These are phyloP conservation scores for Merops nubicus DNA, from an alignment of 2,113 vertebrate species.

Conservation along the genomic window DNA sequence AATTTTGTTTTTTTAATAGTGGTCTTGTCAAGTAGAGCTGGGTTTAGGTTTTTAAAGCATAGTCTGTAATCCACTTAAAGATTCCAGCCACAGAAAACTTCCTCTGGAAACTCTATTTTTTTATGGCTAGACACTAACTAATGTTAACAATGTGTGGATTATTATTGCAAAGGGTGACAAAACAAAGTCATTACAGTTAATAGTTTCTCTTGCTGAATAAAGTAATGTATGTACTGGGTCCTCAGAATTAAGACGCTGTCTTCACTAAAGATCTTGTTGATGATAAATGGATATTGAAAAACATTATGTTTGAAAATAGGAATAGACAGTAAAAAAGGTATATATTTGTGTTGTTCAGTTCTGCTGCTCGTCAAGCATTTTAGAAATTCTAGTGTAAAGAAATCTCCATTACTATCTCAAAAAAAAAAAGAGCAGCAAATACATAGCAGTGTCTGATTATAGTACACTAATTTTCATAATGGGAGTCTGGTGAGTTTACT, in stretches of 20 bases:
- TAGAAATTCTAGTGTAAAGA: neutral
- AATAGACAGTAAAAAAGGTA: neutral
- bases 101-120: neutral
- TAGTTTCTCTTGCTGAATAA: neutral
- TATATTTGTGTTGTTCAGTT: neutral
- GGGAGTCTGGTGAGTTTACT: neutral
- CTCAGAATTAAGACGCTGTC: neutral
- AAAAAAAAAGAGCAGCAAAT: neutral
- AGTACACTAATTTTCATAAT: neutral
- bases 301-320: neutral
- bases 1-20: neutral
- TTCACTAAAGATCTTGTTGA: neutral
- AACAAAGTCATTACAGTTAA: neutral
- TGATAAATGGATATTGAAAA: neutral
- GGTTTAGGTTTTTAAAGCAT: neutral
- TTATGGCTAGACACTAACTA: neutral
- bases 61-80: neutral
- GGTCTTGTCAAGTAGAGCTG: neutral
- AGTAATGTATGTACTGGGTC: neutral
- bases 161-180: neutral
- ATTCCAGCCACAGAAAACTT: neutral
- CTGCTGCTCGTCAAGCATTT: neutral
- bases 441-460: neutral
- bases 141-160: neutral
- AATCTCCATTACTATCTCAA: neutral